Base-by-base conservation (phyloP, 2,888 invertebrate species). In the Alcis repandata region DNA sequence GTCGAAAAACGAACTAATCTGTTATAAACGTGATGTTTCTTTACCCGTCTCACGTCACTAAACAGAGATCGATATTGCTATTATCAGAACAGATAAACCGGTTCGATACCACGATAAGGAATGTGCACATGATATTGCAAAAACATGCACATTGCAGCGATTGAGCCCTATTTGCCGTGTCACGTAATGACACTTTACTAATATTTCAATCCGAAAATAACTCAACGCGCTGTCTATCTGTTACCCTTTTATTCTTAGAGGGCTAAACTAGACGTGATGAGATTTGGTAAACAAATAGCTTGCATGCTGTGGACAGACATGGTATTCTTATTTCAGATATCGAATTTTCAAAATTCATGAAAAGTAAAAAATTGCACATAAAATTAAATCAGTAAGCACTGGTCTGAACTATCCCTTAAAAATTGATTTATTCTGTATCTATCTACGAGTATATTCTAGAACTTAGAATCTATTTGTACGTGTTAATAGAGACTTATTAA, bases 31-130 rank as follows among this genome's bases (percentile, higher is more conserved):
- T 20, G 6, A 38, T 32, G 3, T 27, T 8, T 15, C 7, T 43
- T 27, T 13, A 43, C 33, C 19, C 32, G 7, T 56, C 40, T 49
- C 8, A 51, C 33, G 33, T 59, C 51, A 59, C 15, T 4, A 36
- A 9, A 38, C 36, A 7, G 15, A 38, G 41, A 48, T 61, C 22
- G 32, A 48, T 61, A 27, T 19, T 17, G 11, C 2, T n/a, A 54
- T 59, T 61, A 61, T 61, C 61, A 45, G 40, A 9, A 20, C n/a
- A 15, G 62, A 63, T 63, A 63, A 63, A 51, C 57, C 33, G 19
- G 62, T 51, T 38, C 36, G 19, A 48, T 54, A 33, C 43, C 43
- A 36, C 32, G 57, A 63, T 57, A 63, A 57, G 51, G 15, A 27
- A 13, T 46, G n/a, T 36, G 19, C 40, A 43, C 32, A 8, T 36